phyloP scores from a whole-genome alignment of 2,888 invertebrate genomes.

The Seira ritae region DNA sequence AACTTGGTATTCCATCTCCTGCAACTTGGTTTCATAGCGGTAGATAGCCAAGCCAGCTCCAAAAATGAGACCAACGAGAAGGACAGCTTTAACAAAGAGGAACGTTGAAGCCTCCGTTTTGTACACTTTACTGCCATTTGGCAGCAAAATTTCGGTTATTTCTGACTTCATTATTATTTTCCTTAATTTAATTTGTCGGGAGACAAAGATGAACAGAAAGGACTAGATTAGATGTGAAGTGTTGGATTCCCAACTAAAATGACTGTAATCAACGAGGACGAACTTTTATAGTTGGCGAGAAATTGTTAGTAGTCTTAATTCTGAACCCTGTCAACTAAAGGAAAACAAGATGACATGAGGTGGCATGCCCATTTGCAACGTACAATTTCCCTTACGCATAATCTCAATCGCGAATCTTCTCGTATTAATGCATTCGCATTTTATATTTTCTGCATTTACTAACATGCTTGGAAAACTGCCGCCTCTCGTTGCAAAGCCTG shows the following conservation, averaged over 20 bases:
- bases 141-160: slow-evolving; percentile 50
- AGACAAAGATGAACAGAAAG: background rate
- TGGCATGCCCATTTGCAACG: too few species aligned
- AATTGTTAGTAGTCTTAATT: too few species aligned
- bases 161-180: slow-evolving; percentile 46
- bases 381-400: too few species aligned
- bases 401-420: too few species aligned
- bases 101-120: slow-evolving; percentile 29
- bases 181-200: background rate
- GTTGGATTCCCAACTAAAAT: slow-evolving; percentile 45
- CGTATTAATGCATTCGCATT: background rate
- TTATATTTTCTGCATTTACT: too few species aligned
- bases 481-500: background rate
- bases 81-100: slow-evolving; percentile 46
- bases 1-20: slow-evolving; percentile 45
- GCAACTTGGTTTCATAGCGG: slow-evolving; percentile 53
- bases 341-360: too few species aligned
- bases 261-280: background rate
- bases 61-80: slow-evolving; percentile 47
- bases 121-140: slow-evolving; percentile 54
- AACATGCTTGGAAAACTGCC: too few species aligned
- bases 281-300: slow-evolving; percentile 44
- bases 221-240: background rate
- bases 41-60: slow-evolving; percentile 46
- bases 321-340: too few species aligned